phyloP scores from a whole-genome alignment of 2,888 invertebrate species.

The Heliconius charithonia region DNA sequence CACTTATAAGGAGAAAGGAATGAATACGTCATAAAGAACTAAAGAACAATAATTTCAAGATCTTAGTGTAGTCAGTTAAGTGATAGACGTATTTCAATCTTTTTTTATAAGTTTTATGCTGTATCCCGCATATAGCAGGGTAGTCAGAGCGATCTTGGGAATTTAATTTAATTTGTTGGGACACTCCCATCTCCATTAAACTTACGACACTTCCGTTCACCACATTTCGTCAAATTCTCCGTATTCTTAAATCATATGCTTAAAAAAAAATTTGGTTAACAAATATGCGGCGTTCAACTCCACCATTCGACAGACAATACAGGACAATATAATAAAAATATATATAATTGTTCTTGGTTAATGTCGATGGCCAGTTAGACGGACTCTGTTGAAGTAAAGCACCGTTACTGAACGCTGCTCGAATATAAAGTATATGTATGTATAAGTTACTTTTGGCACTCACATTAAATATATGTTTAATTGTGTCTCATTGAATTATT shows the following conservation, averaged over 20 bases:
- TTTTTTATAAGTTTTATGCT: no score
- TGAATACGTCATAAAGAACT: neutral
- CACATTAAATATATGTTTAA: constrained; percentile 8
- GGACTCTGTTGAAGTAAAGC: constrained; percentile 50
- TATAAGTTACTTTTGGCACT: constrained; percentile 45
- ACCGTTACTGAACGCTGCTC: constrained; percentile 60
- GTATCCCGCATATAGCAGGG: no score
- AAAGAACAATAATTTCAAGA: neutral
- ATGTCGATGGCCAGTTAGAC: constrained; percentile 37
- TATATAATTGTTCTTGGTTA: constrained; percentile 9
- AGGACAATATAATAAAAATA: neutral
- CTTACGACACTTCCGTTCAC: no score
- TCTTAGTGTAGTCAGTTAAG: no score
- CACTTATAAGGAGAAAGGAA: constrained; percentile 1
- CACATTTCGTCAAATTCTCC: no score
- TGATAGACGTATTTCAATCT: no score
- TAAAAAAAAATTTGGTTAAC: neutral
- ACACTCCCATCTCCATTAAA: no score
- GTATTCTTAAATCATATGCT: neutral
- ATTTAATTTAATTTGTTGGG: no score
- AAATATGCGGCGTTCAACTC: neutral
- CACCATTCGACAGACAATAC: neutral
- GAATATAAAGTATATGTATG: constrained; percentile 55
- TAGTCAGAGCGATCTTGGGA: no score
- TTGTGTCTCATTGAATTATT: neutral